These are phyloP conservation scores for Pachliopta kotzebuea DNA, from an alignment of 2,888 invertebrate genomes.

Conservation along the genomic window DNA sequence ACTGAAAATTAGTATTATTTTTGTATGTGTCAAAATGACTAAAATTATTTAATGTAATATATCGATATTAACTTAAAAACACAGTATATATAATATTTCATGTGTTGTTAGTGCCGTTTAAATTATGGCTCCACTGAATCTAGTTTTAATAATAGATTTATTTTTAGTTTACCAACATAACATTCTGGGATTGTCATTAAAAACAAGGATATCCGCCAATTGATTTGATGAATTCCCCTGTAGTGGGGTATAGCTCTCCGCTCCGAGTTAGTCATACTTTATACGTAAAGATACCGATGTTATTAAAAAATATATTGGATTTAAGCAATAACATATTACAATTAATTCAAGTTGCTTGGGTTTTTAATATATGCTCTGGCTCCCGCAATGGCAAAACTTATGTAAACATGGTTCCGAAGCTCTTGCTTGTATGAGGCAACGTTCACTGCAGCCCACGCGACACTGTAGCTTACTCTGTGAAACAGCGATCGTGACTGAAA, in stretches of 20 bases:
- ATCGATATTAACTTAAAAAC: too few relatives aligned
- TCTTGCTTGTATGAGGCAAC: constrained; percentile 9
- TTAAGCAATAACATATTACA: neutral
- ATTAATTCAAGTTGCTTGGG: neutral
- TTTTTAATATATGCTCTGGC: constrained; percentile 8
- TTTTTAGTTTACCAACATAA: neutral
- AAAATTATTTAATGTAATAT: too few relatives aligned
- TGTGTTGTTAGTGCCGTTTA: too few relatives aligned
- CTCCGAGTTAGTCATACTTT: neutral
- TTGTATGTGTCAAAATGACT: too few relatives aligned
- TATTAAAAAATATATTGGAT: neutral
- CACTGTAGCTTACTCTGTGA: constrained; percentile 18
- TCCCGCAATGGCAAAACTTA: constrained; percentile 19
- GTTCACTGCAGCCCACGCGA: constrained; percentile 19
- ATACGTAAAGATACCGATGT: neutral
- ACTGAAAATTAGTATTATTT: too few relatives aligned
- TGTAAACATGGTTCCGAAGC: constrained; percentile 14
- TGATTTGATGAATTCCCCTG: neutral
- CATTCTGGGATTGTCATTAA: neutral
- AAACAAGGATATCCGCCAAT: neutral
- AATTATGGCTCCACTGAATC: too few relatives aligned
- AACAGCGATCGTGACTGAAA: constrained; percentile 18
- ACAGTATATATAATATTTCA: too few relatives aligned
- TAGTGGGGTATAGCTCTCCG: neutral
- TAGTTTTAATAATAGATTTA: too few relatives aligned